Conservation (phyloP, 1,140 invertebrate genomes). For the Argopecten irradians region DNA sequence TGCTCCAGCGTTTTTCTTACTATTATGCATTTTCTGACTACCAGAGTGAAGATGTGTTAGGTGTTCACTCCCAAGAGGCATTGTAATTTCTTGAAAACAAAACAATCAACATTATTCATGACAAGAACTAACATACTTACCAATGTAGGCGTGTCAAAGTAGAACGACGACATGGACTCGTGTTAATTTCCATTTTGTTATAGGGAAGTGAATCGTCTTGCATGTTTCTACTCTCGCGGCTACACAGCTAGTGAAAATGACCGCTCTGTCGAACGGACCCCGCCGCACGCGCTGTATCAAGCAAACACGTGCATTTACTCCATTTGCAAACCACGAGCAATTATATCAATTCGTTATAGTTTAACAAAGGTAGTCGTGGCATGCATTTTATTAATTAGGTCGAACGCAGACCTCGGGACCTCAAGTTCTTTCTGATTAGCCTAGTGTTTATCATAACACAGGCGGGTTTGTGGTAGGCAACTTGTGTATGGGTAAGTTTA, state of each 20-base stretch:
- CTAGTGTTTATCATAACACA: background rate
- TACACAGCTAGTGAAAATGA: background rate
- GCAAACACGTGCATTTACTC: slow-evolving; percentile 6
- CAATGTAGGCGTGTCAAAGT: background rate
- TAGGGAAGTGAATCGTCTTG: background rate
- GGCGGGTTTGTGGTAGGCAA: background rate
- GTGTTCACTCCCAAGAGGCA: background rate
- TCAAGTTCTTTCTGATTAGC: background rate
- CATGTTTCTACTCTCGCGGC: background rate
- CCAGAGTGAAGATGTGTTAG: background rate
- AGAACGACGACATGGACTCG: background rate
- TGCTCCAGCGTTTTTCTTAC: background rate
- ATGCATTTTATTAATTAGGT: slow-evolving; percentile 18
- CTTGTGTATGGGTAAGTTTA: background rate
- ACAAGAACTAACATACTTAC: background rate
- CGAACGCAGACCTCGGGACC: background rate
- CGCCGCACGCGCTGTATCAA: background rate
- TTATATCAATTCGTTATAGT: slow-evolving; percentile 4
- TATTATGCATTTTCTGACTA: background rate
- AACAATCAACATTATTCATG: background rate
- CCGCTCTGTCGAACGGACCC: background rate
- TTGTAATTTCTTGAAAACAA: background rate
- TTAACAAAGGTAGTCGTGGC: background rate
- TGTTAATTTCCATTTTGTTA: background rate
- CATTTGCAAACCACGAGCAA: background rate